phyloP scores from a whole-genome alignment of 1,140 invertebrate genomes.

The Stegodyphus mimosarum region DNA sequence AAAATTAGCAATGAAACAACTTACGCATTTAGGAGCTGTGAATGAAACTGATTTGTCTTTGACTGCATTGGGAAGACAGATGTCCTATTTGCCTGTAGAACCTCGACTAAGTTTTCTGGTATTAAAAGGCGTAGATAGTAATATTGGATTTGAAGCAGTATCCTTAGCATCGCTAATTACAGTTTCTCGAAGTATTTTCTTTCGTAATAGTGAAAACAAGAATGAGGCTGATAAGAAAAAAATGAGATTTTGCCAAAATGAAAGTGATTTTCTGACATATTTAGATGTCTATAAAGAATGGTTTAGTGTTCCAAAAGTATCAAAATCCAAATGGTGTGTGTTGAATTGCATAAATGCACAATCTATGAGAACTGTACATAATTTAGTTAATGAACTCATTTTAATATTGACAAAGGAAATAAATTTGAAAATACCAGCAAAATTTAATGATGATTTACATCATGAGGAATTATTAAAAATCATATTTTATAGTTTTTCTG shows the following conservation, averaged over 20 bases:
- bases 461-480: slow-evolving; percentile 82
- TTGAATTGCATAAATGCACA: slow-evolving; percentile 57
- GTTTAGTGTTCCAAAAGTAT: slow-evolving; percentile 35
- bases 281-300: slow-evolving; percentile 81
- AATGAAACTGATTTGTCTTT: slow-evolving; percentile 82
- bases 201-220: slow-evolving; percentile 69
- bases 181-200: slow-evolving; percentile 86
- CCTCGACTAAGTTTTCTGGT: slow-evolving; percentile 90
- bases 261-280: slow-evolving; percentile 93
- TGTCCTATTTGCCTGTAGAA: slow-evolving; percentile 92
- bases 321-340: slow-evolving; percentile 48
- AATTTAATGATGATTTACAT: slow-evolving; percentile 75
- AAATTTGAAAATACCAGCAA: slow-evolving; percentile 78
- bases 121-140: slow-evolving; percentile 78
- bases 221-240: slow-evolving; percentile 70
- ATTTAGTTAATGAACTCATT: slow-evolving; percentile 73
- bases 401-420: slow-evolving; percentile 82
- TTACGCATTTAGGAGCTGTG: slow-evolving; percentile 87
- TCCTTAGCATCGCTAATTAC: slow-evolving; percentile 89
- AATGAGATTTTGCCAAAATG: slow-evolving; percentile 74
- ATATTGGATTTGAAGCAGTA: slow-evolving; percentile 89
- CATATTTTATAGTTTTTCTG: slow-evolving; percentile 89
- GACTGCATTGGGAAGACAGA: slow-evolving; percentile 82
- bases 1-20: slow-evolving; percentile 82
- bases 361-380: slow-evolving; percentile 39